A percentile compares a stretch with the other conserved stretches of the same genome.
Conservation (phyloP, 2,797 vertebrate species). For the Paratrypauchen microcephalus region DNA sequence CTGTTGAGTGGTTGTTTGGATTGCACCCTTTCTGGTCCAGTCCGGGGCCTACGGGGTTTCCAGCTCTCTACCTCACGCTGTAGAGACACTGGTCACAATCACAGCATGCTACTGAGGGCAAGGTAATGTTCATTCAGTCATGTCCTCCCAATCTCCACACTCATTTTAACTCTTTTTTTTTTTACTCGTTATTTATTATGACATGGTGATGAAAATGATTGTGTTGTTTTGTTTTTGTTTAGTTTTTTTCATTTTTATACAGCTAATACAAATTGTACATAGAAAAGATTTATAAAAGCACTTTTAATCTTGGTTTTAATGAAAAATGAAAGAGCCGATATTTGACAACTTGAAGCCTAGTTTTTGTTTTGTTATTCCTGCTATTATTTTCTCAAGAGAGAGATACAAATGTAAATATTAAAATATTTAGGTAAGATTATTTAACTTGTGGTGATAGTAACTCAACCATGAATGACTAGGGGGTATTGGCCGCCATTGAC, state of each 20-base stretch:
- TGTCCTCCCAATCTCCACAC: slow-evolving; percentile 69
- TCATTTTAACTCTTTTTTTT: slow-evolving; percentile 66
- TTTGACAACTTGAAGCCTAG: slow-evolving; percentile 86
- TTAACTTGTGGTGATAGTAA: slow-evolving; percentile 82
- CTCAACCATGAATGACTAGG: slow-evolving; percentile 75
- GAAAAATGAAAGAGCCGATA: slow-evolving; percentile 85
- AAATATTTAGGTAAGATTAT: slow-evolving; percentile 89
- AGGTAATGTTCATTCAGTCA: slow-evolving; percentile 62
- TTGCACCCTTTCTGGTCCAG: slow-evolving; percentile 34
- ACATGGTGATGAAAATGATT: slow-evolving; percentile 76
- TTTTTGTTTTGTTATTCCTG: slow-evolving; percentile 46
- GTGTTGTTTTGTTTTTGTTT: slow-evolving; percentile 65
- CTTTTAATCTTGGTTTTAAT: slow-evolving; percentile 99
- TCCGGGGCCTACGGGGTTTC: slow-evolving; percentile 65
- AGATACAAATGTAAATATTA: slow-evolving; percentile 83
- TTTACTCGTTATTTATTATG: slow-evolving; percentile 81
- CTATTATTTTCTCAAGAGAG: slow-evolving; percentile 77
- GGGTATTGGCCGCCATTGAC: slow-evolving; percentile 65
- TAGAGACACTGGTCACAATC: slow-evolving; percentile 81
- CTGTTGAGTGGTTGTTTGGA: slow-evolving; percentile 42
- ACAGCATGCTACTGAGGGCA: slow-evolving; percentile 78
- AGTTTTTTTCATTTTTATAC: slow-evolving; percentile 72
- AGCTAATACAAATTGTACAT: slow-evolving; percentile 92
- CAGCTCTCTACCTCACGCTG: slow-evolving; percentile 80
- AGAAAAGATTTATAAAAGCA: slow-evolving; percentile 97